These are phyloP conservation scores for Silurus asotus DNA, from an alignment of 2,113 vertebrate genomes.

Conservation along the genomic window DNA sequence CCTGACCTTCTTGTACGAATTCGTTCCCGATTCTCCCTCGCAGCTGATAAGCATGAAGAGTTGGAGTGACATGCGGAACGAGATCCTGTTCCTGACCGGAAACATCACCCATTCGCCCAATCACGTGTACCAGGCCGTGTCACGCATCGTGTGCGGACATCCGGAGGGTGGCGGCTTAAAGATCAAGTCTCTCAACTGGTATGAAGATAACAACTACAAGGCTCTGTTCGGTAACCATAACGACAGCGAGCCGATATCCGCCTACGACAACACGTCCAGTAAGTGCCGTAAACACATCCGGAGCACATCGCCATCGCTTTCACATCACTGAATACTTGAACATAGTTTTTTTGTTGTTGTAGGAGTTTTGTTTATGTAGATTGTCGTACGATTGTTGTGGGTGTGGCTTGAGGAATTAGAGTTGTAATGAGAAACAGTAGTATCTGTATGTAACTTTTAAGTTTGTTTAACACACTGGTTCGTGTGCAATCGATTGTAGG, in stretches of 20 bases:
- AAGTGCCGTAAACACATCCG: slow-evolving; percentile 44
- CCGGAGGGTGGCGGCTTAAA: slow-evolving; percentile 94
- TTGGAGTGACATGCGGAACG: slow-evolving; percentile 92
- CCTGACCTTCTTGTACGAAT: not conserved
- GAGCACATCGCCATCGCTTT: not conserved
- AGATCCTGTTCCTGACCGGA: slow-evolving; percentile 83
- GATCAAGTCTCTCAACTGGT: slow-evolving; percentile 99
- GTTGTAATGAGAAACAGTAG: too few species aligned
- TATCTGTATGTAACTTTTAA: too few species aligned
- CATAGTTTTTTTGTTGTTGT: too few species aligned
- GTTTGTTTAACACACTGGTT: too few species aligned
- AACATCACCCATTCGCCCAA: slow-evolving; percentile 82
- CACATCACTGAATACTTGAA: not conserved
- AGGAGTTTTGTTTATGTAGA: too few species aligned
- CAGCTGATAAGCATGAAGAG: slow-evolving; percentile 86
- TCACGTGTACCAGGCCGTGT: slow-evolving; percentile 92
- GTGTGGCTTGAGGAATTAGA: too few species aligned
- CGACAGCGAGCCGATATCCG: slow-evolving; percentile 79
- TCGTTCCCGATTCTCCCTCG: not conserved
- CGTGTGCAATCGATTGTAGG: too few species aligned
- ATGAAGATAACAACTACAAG: slow-evolving; percentile 98
- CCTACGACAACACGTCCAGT: slow-evolving; percentile 78
- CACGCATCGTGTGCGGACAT: slow-evolving; percentile 92
- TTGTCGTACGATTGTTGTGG: too few species aligned
- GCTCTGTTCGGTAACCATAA: slow-evolving; percentile 85